These are phyloP conservation scores for Phylloscopus collybita DNA, from an alignment of 2,797 vertebrate genomes.

Conservation along the genomic window DNA sequence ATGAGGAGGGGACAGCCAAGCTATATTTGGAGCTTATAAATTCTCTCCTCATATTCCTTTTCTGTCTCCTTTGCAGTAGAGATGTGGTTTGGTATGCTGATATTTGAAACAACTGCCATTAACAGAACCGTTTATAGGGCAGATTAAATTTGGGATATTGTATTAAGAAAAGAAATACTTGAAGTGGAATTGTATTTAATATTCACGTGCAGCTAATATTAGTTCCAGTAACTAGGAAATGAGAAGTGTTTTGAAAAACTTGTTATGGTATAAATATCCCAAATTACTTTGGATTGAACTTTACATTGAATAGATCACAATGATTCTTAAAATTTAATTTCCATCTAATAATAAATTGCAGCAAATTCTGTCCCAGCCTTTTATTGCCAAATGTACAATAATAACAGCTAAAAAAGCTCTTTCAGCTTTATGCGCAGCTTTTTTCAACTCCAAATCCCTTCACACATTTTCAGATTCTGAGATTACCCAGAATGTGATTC, in stretches of 20 bases:
- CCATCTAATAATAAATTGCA: constrained; percentile 1
- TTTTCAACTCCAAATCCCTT: neutral
- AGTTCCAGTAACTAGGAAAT: constrained; percentile 30
- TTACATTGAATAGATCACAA: neutral
- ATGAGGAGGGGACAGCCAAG: neutral
- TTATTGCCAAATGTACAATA: neutral
- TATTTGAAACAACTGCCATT: constrained; percentile 52
- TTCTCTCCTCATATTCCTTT: neutral
- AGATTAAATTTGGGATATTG: neutral
- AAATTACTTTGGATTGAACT: neutral
- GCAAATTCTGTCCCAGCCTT: neutral
- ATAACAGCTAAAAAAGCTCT: neutral
- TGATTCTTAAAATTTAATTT: constrained; percentile 30
- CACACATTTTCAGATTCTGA: neutral
- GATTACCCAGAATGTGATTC: neutral
- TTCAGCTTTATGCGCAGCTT: neutral
- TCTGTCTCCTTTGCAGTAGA: neutral
- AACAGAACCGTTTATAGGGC: neutral
- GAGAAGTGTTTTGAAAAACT: constrained; percentile 32
- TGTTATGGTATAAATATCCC: neutral
- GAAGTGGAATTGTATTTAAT: neutral
- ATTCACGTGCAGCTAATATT: neutral
- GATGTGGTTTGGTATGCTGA: constrained; percentile 2
- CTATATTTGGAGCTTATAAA: neutral
- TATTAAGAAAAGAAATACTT: constrained; percentile 10